Conservation (phyloP, 2,888 invertebrate species). For the Euzophera pinguis region DNA sequence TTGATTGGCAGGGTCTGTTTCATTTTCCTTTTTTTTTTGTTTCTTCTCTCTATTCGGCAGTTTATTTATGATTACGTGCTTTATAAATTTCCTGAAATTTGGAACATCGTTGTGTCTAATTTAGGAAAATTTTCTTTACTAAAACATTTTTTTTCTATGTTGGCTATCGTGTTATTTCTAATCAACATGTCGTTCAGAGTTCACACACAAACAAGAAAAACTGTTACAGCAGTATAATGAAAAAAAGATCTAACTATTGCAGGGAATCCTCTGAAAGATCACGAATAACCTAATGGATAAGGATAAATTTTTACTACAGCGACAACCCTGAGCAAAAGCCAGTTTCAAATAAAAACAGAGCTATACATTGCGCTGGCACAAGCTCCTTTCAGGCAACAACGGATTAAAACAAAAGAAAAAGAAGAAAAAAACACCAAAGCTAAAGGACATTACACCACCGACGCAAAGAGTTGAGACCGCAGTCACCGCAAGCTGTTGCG, state of each 20-base stretch:
- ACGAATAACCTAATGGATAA: no score
- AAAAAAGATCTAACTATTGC: no score
- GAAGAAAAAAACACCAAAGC: constrained; percentile 3
- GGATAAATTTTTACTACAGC: no score
- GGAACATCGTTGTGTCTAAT: background rate
- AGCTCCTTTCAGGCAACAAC: background rate
- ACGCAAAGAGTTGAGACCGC: constrained; percentile 38
- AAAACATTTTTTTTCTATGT: no score
- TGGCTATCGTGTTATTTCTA: no score
- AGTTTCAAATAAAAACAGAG: background rate
- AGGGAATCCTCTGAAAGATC: no score
- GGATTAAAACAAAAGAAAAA: background rate
- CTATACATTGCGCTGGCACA: background rate
- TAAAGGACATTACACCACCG: constrained; percentile 32
- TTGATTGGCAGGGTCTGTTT: constrained; percentile 30
- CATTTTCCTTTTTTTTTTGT: constrained; percentile 20
- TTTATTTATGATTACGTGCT: constrained; percentile 12
- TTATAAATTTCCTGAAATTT: background rate
- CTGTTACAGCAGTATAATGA: no score
- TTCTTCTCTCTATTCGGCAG: constrained; percentile 11
- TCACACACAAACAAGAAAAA: no score
- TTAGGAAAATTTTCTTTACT: background rate
- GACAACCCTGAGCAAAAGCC: no score
- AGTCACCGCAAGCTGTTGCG: constrained; percentile 40
- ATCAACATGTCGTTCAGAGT: no score